Conservation (phyloP, 1,140 invertebrate species). For the Cardiocondyla obscurior region DNA sequence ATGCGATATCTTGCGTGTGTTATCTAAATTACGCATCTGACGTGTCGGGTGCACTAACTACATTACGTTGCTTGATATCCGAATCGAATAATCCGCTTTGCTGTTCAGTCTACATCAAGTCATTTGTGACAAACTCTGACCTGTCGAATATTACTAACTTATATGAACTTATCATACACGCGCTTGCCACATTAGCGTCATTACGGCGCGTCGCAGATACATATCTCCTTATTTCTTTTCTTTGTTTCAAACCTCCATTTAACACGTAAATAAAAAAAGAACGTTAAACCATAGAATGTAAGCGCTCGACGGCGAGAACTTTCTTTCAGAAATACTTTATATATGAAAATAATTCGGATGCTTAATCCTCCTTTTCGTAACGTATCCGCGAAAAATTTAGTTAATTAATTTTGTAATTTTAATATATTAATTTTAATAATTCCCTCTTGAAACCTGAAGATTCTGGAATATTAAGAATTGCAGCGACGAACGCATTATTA, state of each 20-base stretch:
- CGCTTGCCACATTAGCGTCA: neutral
- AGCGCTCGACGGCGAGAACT: neutral
- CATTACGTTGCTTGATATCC: constrained; percentile 52
- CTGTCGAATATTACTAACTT: constrained; percentile 37
- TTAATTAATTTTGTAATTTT: constrained; percentile 1
- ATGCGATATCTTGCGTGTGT: constrained; percentile 41
- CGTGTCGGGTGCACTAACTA: constrained; percentile 42
- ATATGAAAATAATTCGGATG: neutral
- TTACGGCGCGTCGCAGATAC: neutral
- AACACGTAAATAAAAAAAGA: neutral
- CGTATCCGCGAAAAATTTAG: neutral
- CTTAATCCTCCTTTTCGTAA: neutral
- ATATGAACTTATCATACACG: constrained; percentile 2
- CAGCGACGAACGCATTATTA: neutral
- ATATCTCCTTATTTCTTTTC: neutral
- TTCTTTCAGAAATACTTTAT: neutral
- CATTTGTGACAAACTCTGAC: constrained; percentile 20
- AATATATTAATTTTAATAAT: neutral
- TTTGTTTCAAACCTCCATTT: neutral
- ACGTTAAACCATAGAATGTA: neutral
- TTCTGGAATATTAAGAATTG: neutral
- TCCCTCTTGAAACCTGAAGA: neutral
- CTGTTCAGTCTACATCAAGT: constrained; percentile 34
- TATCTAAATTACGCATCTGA: constrained; percentile 57
- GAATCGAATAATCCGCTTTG: constrained; percentile 30